Percentiles rank a stretch among this genome's conserved stretches.
Conservation (phyloP, 92 coral and sea anemone species). For the Chrysogorgia sp. region DNA sequence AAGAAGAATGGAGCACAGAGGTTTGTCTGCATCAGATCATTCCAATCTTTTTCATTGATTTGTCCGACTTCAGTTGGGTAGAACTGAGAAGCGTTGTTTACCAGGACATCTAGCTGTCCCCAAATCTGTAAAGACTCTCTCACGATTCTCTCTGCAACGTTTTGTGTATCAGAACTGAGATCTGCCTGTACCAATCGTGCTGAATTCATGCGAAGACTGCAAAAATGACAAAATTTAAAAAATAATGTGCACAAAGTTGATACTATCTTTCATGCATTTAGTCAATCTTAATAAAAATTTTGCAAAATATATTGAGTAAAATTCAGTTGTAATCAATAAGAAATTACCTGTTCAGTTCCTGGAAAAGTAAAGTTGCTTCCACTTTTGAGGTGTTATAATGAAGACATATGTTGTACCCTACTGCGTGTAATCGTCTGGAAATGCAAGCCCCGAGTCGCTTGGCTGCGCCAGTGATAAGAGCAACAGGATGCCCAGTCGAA, state of each 20-base stretch:
- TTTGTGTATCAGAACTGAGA: conserved; percentile 11
- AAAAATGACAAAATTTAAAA: no score
- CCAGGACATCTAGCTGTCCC: conserved; percentile 69
- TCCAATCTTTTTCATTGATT: conserved; percentile 56
- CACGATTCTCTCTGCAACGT: conserved; percentile 55
- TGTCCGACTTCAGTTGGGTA: conserved; percentile 60
- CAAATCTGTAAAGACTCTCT: conserved; percentile 50
- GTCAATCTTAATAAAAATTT: no score
- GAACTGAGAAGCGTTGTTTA: conserved; percentile 71
- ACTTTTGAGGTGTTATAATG: no score
- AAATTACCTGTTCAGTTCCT: no score
- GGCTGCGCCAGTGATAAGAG: conserved; percentile 70
- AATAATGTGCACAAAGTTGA: no score
- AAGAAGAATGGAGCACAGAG: conserved; percentile 71
- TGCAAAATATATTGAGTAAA: no score
- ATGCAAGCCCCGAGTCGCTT: conserved; percentile 79
- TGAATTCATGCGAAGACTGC: no score
- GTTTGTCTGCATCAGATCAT: conserved; percentile 56
- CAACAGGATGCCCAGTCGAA: conserved; percentile 51
- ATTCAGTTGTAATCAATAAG: no score
- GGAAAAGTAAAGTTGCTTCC: no score
- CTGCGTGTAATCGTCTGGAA: no score
- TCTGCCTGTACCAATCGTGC: conserved; percentile 69
- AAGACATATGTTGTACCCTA: no score
- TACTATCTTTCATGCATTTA: no score